These are phyloP conservation scores for Phaenicophaeus curvirostris DNA, from an alignment of 2,797 vertebrate species.

Conservation along the genomic window DNA sequence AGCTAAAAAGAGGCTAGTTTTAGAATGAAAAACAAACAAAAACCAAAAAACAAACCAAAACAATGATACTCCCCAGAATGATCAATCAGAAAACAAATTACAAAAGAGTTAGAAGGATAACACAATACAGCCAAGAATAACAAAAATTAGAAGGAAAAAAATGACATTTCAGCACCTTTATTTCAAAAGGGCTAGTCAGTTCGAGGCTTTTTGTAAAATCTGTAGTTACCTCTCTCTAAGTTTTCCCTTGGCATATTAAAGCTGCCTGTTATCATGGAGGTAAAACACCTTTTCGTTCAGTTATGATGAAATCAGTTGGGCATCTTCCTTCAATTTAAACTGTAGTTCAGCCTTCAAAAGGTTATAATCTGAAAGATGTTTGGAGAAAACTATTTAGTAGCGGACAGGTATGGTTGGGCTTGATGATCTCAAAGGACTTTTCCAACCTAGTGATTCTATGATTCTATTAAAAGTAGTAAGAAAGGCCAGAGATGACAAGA, in stretches of 20 bases:
- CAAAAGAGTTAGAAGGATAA: neutral
- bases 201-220: neutral
- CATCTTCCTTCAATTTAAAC: neutral
- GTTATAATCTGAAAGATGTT: neutral
- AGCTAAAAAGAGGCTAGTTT: neutral
- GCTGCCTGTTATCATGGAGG: neutral
- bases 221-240: neutral
- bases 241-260: neutral
- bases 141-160: neutral
- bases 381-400: neutral
- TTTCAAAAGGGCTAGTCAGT: neutral
- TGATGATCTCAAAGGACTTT: no score
- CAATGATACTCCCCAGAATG: neutral
- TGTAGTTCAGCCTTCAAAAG: neutral
- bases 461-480: neutral
- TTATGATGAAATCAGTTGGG: neutral
- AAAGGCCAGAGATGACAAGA: neutral
- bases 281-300: neutral
- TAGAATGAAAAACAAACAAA: neutral
- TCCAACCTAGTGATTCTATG: no score
- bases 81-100: neutral
- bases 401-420: no score
- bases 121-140: neutral
- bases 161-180: neutral
- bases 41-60: neutral